phyloP scores from a whole-genome alignment of 2,888 invertebrate species.

The Cephalotes varians region DNA sequence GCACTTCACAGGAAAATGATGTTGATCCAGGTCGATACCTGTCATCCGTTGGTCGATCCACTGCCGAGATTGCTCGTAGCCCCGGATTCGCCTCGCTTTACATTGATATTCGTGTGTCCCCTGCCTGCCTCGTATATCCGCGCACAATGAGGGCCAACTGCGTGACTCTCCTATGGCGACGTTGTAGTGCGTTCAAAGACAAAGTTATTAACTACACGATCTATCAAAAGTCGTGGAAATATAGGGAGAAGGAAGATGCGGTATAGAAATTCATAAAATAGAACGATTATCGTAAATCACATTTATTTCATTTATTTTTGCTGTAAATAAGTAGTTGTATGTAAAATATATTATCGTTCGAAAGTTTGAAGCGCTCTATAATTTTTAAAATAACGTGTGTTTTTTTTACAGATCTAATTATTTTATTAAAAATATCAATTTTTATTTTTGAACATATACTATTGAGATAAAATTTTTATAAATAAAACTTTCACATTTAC shows the following conservation, averaged over 20 bases:
- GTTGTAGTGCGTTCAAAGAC: neutral
- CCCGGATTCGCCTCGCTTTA: slow-evolving; percentile 68
- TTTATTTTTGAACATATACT: too few relatives aligned
- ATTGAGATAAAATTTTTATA: too few relatives aligned
- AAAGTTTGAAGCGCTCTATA: too few relatives aligned
- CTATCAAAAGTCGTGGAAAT: neutral
- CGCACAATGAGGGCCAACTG: slow-evolving; percentile 63
- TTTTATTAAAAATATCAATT: too few relatives aligned
- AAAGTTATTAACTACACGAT: neutral
- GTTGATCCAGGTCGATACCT: slow-evolving; percentile 78
- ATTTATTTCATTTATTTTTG: neutral
- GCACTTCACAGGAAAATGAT: slow-evolving; percentile 77
- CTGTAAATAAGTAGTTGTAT: neutral
- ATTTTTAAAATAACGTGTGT: too few relatives aligned
- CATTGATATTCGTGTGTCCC: slow-evolving; percentile 72
- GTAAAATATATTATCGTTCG: neutral
- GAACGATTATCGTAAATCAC: neutral
- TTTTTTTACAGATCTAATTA: too few relatives aligned
- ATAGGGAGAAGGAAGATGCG: neutral
- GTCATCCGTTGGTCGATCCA: slow-evolving; percentile 74
- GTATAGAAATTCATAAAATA: neutral
- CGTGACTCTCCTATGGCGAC: slow-evolving; percentile 46
- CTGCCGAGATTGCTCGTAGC: slow-evolving; percentile 74
- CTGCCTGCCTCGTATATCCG: slow-evolving; percentile 42
- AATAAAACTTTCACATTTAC: too few relatives aligned